A percentile compares a stretch with the other conserved stretches of the same genome.
phyloP scores from a whole-genome alignment of 2,888 invertebrate species.

The Pristionchus arcanus region DNA sequence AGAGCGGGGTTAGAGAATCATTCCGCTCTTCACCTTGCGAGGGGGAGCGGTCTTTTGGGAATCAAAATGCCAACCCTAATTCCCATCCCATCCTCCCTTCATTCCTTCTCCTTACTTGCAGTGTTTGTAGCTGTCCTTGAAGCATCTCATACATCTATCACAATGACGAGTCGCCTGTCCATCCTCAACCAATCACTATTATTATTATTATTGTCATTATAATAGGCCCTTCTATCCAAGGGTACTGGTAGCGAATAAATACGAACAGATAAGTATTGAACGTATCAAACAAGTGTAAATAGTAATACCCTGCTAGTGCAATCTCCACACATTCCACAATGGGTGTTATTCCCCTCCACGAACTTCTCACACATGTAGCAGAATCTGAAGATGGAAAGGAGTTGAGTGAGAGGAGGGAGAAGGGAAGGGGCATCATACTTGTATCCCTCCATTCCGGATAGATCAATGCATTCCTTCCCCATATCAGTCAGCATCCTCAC shows the following conservation, averaged over 20 bases:
- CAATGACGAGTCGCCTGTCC: conserved; percentile 70
- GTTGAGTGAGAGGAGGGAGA: neutral
- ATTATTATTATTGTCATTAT: neutral
- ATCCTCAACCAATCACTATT: conserved; percentile 57
- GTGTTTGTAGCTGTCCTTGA: conserved; percentile 72
- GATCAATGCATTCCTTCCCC: conserved; percentile 61
- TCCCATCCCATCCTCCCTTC: no score
- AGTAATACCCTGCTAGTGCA: conserved; percentile 71
- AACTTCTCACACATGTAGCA: conserved; percentile 71
- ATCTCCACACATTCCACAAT: conserved; percentile 70
- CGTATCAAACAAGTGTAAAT: neutral
- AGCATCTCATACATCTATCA: conserved; percentile 69
- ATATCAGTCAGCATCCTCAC: conserved; percentile 75
- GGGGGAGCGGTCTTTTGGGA: no score
- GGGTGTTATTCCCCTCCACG: conserved; percentile 69
- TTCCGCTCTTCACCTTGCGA: no score
- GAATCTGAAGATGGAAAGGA: conserved; percentile 60
- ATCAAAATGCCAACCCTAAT: no score
- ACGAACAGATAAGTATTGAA: neutral
- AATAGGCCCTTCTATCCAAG: no score
- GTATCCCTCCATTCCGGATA: conserved; percentile 67
- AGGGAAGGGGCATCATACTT: conserved; percentile 57
- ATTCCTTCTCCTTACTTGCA: conserved; percentile 58
- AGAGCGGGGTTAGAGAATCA: no score
- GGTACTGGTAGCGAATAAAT: no score